These are phyloP conservation scores for Mongoloraphidia duomilia DNA, from an alignment of 2,888 invertebrate genomes.

Conservation along the genomic window DNA sequence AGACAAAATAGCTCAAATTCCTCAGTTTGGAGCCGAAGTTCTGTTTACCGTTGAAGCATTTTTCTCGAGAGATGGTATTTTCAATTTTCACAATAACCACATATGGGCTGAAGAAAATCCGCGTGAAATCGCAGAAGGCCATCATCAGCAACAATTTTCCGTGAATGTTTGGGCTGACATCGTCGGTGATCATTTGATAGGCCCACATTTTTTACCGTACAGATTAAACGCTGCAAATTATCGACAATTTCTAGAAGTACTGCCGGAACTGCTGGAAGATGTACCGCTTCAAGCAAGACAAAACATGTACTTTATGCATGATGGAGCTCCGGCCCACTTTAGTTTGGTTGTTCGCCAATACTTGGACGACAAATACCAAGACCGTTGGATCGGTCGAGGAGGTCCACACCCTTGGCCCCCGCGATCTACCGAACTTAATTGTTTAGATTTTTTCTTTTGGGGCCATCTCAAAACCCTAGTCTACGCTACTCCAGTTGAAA, in stretches of 20 bases:
- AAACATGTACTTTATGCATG: constrained; percentile 14
- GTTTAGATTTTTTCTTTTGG: too few species aligned
- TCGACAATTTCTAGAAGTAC: constrained; percentile 11
- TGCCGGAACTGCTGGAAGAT: constrained; percentile 9
- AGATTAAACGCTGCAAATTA: constrained; percentile 11
- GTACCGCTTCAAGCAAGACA: constrained; percentile 1
- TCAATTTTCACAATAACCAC: constrained; percentile 12
- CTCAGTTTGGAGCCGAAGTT: too few species aligned
- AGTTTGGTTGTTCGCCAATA: constrained; percentile 9
- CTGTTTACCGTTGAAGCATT: too few species aligned
- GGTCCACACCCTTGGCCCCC: constrained; percentile 13
- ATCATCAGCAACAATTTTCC: constrained; percentile 12
- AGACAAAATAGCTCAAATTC: too few species aligned
- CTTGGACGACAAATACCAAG: constrained; percentile 5
- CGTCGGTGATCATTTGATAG: constrained; percentile 10
- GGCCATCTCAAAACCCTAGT: too few species aligned
- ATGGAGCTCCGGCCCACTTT: constrained; percentile 18
- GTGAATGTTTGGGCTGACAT: constrained; percentile 14
- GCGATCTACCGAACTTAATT: constrained; percentile 13
- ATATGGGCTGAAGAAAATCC: constrained; percentile 12
- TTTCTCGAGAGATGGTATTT: constrained; percentile 12
- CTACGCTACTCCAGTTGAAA: too few species aligned
- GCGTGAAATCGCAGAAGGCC: constrained; percentile 10
- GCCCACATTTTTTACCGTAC: constrained; percentile 11
- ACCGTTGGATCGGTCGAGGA: constrained; percentile 14